A percentile compares a stretch with the other conserved stretches of the same genome.
Conservation (phyloP, 64 coral and sea anemone species). For the Acropora tenuis region DNA sequence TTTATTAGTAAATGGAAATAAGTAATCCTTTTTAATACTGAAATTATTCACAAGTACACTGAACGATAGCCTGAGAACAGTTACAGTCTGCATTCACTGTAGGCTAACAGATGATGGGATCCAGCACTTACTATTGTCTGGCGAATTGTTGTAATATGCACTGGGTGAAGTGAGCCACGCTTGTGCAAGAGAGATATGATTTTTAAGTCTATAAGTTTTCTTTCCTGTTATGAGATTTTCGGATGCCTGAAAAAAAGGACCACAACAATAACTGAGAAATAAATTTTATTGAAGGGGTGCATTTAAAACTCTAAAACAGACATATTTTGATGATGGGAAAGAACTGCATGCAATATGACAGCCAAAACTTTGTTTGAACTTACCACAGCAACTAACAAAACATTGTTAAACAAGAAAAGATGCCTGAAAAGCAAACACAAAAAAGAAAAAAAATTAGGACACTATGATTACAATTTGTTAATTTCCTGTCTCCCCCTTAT, state of each 20-base stretch:
- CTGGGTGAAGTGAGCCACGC: slow-evolving; percentile 75
- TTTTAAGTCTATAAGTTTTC: slow-evolving; percentile 89
- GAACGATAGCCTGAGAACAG: too few relatives aligned
- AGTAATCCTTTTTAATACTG: too few relatives aligned
- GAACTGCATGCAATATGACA: neutral
- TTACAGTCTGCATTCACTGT: too few relatives aligned
- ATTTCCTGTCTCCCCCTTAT: too few relatives aligned
- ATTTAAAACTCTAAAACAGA: too few relatives aligned
- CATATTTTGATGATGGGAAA: neutral
- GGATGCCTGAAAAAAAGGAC: slow-evolving; percentile 70
- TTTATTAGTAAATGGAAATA: too few relatives aligned
- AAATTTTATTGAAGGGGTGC: neutral
- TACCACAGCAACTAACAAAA: slow-evolving; percentile 83
- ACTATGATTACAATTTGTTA: neutral
- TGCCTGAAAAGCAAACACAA: slow-evolving; percentile 69
- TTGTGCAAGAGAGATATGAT: slow-evolving; percentile 64
- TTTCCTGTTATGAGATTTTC: slow-evolving; percentile 88
- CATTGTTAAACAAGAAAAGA: slow-evolving; percentile 91
- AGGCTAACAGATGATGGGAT: too few relatives aligned
- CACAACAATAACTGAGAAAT: too few relatives aligned
- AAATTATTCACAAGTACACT: too few relatives aligned
- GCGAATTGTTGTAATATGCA: slow-evolving; percentile 84
- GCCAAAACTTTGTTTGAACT: slow-evolving; percentile 10
- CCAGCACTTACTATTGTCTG: slow-evolving; percentile 80
- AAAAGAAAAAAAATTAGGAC: neutral